Evolutionary conservation across 2,888 invertebrate species (phyloP).

Genomic region (Phalera bucephala): DNA sequence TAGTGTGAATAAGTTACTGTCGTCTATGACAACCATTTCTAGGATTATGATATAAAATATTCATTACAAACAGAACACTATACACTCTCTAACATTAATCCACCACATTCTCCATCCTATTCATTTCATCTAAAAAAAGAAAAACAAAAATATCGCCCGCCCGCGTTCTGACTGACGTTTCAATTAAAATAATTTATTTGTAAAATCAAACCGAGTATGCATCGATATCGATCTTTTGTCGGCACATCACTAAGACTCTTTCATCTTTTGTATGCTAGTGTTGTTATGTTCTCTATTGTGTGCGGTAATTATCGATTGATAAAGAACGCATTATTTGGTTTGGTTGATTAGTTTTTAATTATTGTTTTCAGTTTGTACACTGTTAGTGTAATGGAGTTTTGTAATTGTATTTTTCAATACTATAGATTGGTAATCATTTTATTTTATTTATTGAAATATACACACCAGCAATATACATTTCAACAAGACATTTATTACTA

Average conservation of each 20-base stretch:
- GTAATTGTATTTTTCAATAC: too few species aligned
- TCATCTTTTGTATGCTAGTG: constrained; percentile 42
- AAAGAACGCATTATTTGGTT: constrained; percentile 37
- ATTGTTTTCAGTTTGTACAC: too few species aligned
- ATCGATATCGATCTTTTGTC: constrained; percentile 48
- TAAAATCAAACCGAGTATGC: constrained; percentile 41
- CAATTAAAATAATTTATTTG: constrained; percentile 63
- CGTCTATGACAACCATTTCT: too few species aligned
- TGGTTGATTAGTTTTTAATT: constrained; percentile 48
- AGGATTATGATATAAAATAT: too few species aligned
- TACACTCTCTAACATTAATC: not conserved
- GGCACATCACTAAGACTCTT: constrained; percentile 47
- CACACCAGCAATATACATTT: too few species aligned
- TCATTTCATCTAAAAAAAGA: constrained; percentile 19
- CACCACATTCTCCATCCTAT: constrained; percentile 13
- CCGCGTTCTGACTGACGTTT: constrained; percentile 54
- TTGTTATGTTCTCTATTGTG: constrained; percentile 51
- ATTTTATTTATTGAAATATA: too few species aligned
- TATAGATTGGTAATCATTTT: too few species aligned
- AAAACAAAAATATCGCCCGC: constrained; percentile 24
- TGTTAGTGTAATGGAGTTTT: too few species aligned
- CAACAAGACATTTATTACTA: too few species aligned
- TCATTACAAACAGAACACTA: too few species aligned
- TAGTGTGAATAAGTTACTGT: too few species aligned
- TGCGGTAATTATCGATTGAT: constrained; percentile 44